phyloP scores from a whole-genome alignment of 2,888 invertebrate species.

The Cerceris rybyensis region DNA sequence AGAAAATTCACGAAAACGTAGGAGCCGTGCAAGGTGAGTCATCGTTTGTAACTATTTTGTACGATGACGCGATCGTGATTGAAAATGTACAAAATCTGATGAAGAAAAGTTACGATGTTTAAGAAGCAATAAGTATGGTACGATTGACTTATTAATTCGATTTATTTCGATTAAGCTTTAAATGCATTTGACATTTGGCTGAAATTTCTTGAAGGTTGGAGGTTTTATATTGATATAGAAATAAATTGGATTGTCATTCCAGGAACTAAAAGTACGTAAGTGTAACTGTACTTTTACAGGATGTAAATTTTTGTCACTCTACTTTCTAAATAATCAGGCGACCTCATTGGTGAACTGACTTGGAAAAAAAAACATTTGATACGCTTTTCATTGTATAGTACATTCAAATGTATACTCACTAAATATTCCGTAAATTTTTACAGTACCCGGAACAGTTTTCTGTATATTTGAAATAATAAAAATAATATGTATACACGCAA shows the following conservation, averaged over 20 bases:
- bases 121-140: neutral
- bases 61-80: constrained; percentile 49
- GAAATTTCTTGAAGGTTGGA: constrained; percentile 27
- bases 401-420: too few species aligned
- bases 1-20: constrained; percentile 9
- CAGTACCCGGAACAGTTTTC: too few species aligned
- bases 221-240: constrained; percentile 26
- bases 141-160: neutral
- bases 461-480: too few species aligned
- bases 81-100: neutral
- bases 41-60: constrained; percentile 40
- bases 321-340: constrained; percentile 48
- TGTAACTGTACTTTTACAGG: constrained; percentile 10
- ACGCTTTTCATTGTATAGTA: neutral
- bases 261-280: constrained; percentile 23
- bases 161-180: neutral
- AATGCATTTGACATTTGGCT: constrained; percentile 8
- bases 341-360: constrained; percentile 14
- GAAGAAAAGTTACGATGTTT: neutral
- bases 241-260: constrained; percentile 46
- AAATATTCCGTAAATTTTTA: too few species aligned
- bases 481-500: too few species aligned
- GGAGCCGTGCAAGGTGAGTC: constrained; percentile 53
- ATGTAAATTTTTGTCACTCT: constrained; percentile 39
- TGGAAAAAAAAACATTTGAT: constrained; percentile 4